phyloP scores from a whole-genome alignment of 2,113 vertebrate genomes.

The Aptenodytes patagonicus region DNA sequence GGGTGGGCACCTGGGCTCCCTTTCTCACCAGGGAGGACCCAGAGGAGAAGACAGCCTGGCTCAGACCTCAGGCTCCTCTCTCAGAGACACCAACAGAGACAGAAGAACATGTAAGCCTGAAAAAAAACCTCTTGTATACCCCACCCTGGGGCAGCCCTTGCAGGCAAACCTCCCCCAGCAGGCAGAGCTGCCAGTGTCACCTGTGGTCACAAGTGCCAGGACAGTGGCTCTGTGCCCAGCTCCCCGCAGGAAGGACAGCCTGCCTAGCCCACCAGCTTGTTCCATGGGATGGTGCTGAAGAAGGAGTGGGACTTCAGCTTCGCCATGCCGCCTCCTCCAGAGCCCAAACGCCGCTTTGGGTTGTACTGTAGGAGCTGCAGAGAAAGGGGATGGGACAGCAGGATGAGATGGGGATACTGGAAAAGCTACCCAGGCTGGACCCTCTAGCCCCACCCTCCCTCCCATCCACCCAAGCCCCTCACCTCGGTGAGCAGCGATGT shows the following conservation, averaged over 20 bases:
- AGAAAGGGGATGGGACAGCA: neutral
- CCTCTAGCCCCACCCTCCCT: neutral
- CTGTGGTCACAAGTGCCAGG: neutral
- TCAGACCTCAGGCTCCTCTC: neutral
- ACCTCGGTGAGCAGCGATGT: constrained; percentile 90
- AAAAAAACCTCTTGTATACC: neutral
- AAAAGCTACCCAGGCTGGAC: neutral
- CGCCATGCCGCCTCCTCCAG: constrained; percentile 80
- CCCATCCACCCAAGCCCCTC: neutral
- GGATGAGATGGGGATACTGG: neutral
- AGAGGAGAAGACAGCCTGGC: neutral
- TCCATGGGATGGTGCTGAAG: constrained; percentile 87
- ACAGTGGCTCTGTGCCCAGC: neutral
- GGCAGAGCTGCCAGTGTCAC: neutral
- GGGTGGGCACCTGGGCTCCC: neutral
- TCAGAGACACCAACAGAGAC: neutral
- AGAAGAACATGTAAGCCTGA: neutral
- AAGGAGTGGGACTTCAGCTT: constrained; percentile 94
- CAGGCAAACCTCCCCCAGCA: neutral
- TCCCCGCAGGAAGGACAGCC: neutral
- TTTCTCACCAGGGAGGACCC: neutral
- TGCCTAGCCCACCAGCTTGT: constrained; percentile 79
- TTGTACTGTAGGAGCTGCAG: constrained; percentile 89
- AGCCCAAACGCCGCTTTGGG: constrained; percentile 83
- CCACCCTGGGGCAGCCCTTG: neutral